Percentiles rank a stretch among this genome's conserved stretches.
Conservation (phyloP, 2,888 invertebrate species). For the Liposcelis brunnea region DNA sequence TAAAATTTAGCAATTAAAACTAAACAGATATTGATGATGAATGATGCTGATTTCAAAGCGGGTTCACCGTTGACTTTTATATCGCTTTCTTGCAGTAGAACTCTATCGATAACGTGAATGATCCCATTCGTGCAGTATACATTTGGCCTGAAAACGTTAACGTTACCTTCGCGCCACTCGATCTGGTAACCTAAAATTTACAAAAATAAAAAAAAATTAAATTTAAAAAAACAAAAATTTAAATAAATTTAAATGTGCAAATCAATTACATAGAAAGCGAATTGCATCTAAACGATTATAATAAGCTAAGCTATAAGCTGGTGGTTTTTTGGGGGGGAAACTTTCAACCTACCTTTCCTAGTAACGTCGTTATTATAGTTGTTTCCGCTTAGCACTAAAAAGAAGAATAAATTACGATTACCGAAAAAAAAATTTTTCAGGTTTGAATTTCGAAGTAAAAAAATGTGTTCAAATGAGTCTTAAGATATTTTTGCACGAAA, state of each 20-base stretch:
- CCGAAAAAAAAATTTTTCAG: conserved; percentile 8
- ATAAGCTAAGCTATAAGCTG: neutral
- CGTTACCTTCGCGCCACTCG: conserved; percentile 69
- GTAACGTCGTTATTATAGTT: neutral
- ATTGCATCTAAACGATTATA: conserved; percentile 21
- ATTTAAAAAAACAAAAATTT: conserved; percentile 11
- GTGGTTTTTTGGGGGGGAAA: too few relatives aligned
- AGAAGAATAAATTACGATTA: conserved; percentile 9
- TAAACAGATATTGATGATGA: conserved; percentile 1
- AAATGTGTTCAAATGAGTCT: too few relatives aligned
- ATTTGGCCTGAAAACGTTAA: conserved; percentile 75
- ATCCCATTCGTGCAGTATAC: conserved; percentile 92
- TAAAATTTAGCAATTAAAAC: too few relatives aligned
- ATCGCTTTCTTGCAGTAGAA: conserved; percentile 69
- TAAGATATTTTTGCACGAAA: too few relatives aligned
- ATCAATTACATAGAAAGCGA: conserved; percentile 10
- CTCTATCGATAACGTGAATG: conserved; percentile 83
- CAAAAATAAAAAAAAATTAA: conserved; percentile 19
- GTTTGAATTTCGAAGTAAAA: too few relatives aligned
- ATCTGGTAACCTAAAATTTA: conserved; percentile 67
- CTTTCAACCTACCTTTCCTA: conserved; percentile 1
- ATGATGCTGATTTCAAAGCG: conserved; percentile 18
- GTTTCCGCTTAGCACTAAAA: neutral
- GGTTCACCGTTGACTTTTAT: conserved; percentile 43
- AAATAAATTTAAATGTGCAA: conserved; percentile 15